Conservation (phyloP, 1,140 invertebrate species). For the Drosophila punjabiensis region DNA sequence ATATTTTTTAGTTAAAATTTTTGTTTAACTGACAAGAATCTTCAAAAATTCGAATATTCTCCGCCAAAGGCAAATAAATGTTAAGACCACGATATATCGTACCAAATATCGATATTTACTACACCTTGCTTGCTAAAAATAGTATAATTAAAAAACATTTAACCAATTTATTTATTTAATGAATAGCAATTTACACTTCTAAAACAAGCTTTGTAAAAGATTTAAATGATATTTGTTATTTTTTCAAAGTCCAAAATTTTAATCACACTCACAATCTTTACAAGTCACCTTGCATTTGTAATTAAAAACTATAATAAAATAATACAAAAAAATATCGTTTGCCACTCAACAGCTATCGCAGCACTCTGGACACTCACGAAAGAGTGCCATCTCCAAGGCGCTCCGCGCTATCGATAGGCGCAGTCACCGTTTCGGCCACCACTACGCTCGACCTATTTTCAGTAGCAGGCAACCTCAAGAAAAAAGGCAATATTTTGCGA, state of each 20-base stretch:
- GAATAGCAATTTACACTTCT: neutral
- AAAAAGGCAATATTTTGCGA: slow-evolving; percentile 68
- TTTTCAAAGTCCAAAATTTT: neutral
- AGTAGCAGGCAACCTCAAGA: slow-evolving; percentile 41
- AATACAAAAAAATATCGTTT: neutral
- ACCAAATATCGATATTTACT: neutral
- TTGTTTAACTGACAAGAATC: too few species aligned
- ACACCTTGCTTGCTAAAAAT: neutral
- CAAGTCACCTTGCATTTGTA: neutral
- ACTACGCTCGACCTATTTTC: slow-evolving; percentile 72
- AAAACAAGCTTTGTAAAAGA: neutral
- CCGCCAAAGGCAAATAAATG: neutral
- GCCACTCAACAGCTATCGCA: slow-evolving; percentile 1
- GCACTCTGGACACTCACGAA: neutral
- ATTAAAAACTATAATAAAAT: too few species aligned
- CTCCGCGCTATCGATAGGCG: slow-evolving; percentile 12
- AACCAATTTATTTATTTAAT: too few species aligned
- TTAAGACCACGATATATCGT: neutral
- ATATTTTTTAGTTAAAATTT: too few species aligned
- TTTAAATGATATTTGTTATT: neutral
- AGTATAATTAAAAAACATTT: neutral
- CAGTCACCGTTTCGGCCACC: slow-evolving; percentile 14
- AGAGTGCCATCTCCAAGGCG: slow-evolving; percentile 6
- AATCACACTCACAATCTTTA: neutral
- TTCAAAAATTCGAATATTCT: neutral